A percentile compares a stretch with the other conserved stretches of the same genome.
These are phyloP conservation scores for Cephus spinipes DNA, from an alignment of 2,888 invertebrate species.

Conservation along the genomic window DNA sequence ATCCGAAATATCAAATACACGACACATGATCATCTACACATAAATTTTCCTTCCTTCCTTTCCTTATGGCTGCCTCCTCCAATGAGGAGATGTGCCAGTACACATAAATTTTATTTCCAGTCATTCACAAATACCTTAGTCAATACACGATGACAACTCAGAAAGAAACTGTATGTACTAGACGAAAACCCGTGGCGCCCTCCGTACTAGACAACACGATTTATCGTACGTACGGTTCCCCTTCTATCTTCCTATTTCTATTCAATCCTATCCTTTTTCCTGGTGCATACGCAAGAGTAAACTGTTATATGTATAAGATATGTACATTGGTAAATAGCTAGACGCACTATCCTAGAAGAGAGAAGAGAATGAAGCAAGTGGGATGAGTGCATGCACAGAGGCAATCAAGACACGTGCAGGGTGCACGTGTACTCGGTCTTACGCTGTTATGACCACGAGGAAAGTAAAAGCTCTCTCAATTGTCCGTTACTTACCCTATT, in stretches of 20 bases:
- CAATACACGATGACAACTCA: not conserved
- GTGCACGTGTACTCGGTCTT: constrained; percentile 4
- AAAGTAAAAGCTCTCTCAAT: constrained; percentile 3
- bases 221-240: not conserved
- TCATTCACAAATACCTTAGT: not conserved
- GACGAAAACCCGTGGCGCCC: not conserved
- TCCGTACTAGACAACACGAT: not conserved
- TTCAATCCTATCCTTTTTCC: not conserved
- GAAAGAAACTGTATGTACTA: not conserved
- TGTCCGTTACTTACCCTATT: not conserved
- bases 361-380: not conserved
- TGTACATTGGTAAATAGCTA: not conserved
- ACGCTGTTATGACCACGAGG: not conserved
- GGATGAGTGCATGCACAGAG: not conserved
- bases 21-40: not conserved
- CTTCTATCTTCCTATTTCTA: not conserved
- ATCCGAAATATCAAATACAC: not conserved
- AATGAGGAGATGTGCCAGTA: too few species aligned
- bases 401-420: not conserved
- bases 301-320: not conserved
- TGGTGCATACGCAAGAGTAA: not conserved
- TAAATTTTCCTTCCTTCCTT: too few species aligned
- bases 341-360: not conserved
- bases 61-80: too few species aligned
- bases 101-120: not conserved